phyloP scores from a whole-genome alignment of 2,797 vertebrate genomes.

The Rhynchonycteris naso region DNA sequence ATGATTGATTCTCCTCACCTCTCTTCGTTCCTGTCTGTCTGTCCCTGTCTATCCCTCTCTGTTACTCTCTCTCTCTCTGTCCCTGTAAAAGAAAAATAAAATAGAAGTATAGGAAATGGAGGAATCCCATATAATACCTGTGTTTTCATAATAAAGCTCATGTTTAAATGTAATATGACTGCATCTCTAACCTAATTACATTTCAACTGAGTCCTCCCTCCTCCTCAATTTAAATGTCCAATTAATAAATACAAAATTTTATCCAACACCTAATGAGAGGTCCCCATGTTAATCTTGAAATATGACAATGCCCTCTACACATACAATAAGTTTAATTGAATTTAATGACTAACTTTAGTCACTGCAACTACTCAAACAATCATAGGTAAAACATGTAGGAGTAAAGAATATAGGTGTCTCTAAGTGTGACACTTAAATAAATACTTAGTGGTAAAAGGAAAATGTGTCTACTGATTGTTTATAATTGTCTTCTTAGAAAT shows the following conservation, averaged over 20 bases:
- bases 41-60: no score
- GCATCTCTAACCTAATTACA: background rate
- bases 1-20: no score
- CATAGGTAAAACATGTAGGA: background rate
- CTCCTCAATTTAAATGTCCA: background rate
- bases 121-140: background rate
- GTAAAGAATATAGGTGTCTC: background rate
- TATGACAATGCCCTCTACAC: background rate
- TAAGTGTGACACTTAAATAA: background rate
- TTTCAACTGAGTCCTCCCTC: background rate
- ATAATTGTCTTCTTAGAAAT: background rate
- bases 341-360: conserved; percentile 26
- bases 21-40: no score
- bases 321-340: conserved; percentile 15
- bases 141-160: background rate
- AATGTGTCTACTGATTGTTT: background rate
- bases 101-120: background rate
- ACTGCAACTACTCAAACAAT: background rate
- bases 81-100: no score
- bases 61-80: no score
- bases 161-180: background rate
- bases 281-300: background rate
- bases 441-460: background rate
- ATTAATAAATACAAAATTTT: background rate
- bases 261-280: background rate